phyloP scores from a whole-genome alignment of 2,888 invertebrate genomes.

The Criorhina ranunculi region DNA sequence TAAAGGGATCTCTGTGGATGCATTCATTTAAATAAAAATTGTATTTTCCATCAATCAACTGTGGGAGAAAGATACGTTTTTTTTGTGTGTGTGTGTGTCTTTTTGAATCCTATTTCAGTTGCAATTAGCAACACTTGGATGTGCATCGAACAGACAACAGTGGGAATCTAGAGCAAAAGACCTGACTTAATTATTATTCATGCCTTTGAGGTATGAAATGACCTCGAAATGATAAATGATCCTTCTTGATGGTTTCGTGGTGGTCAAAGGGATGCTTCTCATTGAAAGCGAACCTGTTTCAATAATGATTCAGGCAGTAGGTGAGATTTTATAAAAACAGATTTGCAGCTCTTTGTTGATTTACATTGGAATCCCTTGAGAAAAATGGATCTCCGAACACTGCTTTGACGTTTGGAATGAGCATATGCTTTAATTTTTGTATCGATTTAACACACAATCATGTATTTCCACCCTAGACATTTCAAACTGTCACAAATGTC shows the following conservation, averaged over 20 bases:
- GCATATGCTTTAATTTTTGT: no score
- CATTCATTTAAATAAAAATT: constrained; percentile 69
- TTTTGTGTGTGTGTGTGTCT: neutral
- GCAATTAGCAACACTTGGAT: constrained; percentile 73
- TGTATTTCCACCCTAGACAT: no score
- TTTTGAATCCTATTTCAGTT: constrained; percentile 3
- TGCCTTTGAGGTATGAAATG: constrained; percentile 47
- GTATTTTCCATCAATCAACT: constrained; percentile 73
- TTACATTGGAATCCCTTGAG: neutral
- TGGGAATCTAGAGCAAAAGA: constrained; percentile 67
- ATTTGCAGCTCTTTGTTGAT: neutral
- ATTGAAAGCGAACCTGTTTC: constrained; percentile 19
- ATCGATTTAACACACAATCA: no score
- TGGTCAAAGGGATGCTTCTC: constrained; percentile 10
- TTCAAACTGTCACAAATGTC: no score
- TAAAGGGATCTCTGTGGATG: constrained; percentile 45
- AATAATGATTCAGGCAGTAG: constrained; percentile 19
- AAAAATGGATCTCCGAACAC: no score
- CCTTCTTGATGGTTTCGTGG: constrained; percentile 24
- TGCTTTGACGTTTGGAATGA: no score
- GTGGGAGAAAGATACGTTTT: constrained; percentile 37
- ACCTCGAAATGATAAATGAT: constrained; percentile 75
- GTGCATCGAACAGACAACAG: constrained; percentile 39
- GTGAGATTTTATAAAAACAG: neutral
- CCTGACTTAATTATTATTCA: constrained; percentile 70